Evolutionary conservation across 1,140 invertebrate genomes (phyloP).

Genomic region (Hermetia illucens): DNA sequence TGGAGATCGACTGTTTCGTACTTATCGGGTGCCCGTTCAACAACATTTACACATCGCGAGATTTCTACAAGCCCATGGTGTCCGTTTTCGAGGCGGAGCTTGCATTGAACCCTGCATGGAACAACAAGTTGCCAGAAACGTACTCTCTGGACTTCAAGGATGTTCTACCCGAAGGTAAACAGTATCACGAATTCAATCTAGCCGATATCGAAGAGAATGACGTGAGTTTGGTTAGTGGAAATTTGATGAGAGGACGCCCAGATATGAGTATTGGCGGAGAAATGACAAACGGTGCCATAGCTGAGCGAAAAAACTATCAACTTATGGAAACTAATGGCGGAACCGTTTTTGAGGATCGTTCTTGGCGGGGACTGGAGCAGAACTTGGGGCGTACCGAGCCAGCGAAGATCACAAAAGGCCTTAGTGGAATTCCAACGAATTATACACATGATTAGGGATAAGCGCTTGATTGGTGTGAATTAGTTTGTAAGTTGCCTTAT

Average conservation of each 20-base stretch:
- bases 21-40: constrained; percentile 83
- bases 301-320: constrained; percentile 29
- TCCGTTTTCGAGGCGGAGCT: constrained; percentile 89
- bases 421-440: constrained; percentile 43
- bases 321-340: constrained; percentile 41
- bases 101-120: constrained; percentile 52
- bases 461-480: background rate
- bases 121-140: constrained; percentile 40
- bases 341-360: constrained; percentile 40
- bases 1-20: constrained; percentile 79
- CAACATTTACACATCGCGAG: constrained; percentile 64
- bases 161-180: constrained; percentile 47
- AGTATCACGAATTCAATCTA: constrained; percentile 37
- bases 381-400: constrained; percentile 49
- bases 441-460: constrained; percentile 30
- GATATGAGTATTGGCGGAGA: constrained; percentile 17
- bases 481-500: background rate
- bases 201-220: constrained; percentile 37
- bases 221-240: constrained; percentile 54
- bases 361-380: constrained; percentile 61
- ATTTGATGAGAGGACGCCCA: constrained; percentile 32
- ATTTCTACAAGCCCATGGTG: constrained; percentile 79
- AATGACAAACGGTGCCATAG: constrained; percentile 18
- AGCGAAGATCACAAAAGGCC: constrained; percentile 41
- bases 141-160: constrained; percentile 66